Base-by-base conservation (phyloP, 2,797 vertebrate genomes). In the Euthynnus affinis region DNA sequence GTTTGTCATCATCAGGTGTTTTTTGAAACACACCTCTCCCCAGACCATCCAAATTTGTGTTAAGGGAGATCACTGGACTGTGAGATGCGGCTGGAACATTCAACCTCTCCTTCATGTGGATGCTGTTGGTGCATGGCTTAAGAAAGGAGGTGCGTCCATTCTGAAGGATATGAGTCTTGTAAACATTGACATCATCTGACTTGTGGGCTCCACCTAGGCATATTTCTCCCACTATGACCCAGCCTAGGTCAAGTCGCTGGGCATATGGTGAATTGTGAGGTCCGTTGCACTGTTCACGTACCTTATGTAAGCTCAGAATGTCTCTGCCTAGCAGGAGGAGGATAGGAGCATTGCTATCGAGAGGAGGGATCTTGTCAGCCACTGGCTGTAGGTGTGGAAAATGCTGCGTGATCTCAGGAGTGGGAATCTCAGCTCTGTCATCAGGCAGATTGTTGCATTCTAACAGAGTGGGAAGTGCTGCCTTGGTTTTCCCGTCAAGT, bases 1-100 rank as follows among this genome's bases (percentile, higher is more conserved):
- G 55, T 32, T 76, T 76, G 15, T 81, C 25, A 17, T 80, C 67
- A 1, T 71, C 56, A 8, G 32, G 13, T 14, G 51, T 76, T 22
- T 20, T 60, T 0, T 61, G n/a, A 23, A 84, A 81, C 7, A 79
- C 53, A 9, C 1, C 42, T 18, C 32, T 9, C 2, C 51, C 60
- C 0, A 64, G 1, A 25, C 44, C 15, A 51, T 60, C 55, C 6
- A 0, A 0, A 23, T 42, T 68, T 58, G 61, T 77, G 57, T 59
- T n/a, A 6, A 14, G 23, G 22, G 14, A 14, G 13, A 3, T 20
- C 13, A 18, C 25, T 12, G 29, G 8, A 2, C 6, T 23, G 12
- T 53, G 42, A 40, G 74, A 22, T 22, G 51, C 8, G 3, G 1
- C 17, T 0, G 5, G n/a, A n/a, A 23, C 18, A 1, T 25, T n/a